Conservation (phyloP, 2,888 invertebrate genomes). For the Dorcus parallelipipedus region DNA sequence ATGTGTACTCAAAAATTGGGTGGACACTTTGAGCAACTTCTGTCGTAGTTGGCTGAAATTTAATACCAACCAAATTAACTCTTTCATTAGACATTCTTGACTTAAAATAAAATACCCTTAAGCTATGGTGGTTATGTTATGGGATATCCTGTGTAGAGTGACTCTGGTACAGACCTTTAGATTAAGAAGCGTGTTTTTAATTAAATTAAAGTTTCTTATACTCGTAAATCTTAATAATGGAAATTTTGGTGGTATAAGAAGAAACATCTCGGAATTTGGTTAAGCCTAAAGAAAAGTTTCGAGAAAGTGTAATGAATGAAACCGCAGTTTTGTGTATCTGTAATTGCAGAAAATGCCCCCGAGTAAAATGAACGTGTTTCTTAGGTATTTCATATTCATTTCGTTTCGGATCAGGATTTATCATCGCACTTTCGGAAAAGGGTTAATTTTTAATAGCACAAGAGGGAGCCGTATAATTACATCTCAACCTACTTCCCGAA, state of each 20-base stretch:
- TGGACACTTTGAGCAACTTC: too few species aligned
- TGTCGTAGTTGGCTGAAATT: too few species aligned
- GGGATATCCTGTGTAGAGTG: too few species aligned
- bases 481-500: neutral
- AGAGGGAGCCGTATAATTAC: neutral
- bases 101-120: too few species aligned
- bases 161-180: too few species aligned
- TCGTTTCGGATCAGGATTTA: slow-evolving; percentile 1
- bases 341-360: neutral
- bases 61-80: too few species aligned
- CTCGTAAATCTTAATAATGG: too few species aligned
- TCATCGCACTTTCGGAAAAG: slow-evolving; percentile 1
- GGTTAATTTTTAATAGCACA: slow-evolving; percentile 9
- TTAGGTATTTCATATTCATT: slow-evolving; percentile 11
- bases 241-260: neutral
- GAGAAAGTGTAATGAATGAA: neutral
- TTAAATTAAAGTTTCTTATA: too few species aligned
- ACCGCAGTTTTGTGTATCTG: neutral
- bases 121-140: too few species aligned
- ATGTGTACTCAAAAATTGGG: too few species aligned
- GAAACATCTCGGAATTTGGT: neutral
- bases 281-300: neutral
- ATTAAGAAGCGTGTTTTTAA: too few species aligned
- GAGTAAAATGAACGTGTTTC: slow-evolving; percentile 9
- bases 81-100: too few species aligned